Evolutionary conservation across 23 tunicate species (phyloP), one percentile per base, ranked within the genome.

Genomic region (Phallusia fumigata): DNA sequence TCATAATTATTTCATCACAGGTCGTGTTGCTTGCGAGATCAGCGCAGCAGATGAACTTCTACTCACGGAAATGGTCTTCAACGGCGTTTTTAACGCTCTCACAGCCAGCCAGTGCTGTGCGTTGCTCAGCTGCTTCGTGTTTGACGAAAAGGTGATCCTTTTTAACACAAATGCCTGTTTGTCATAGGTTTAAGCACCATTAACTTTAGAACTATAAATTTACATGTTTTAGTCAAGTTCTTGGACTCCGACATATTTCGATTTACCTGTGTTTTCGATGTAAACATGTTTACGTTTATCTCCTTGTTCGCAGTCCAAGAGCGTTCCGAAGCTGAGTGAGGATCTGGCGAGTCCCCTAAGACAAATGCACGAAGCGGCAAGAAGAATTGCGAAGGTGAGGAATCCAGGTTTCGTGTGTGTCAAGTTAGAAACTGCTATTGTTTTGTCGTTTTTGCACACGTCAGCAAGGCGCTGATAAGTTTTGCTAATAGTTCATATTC

Each of bases 11-110:
- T 16, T 19, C 44, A 30, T 8, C 11, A 5, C 80, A 91, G 96
- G 99, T 5, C 81, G 99, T 19, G 99, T 95, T 30, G 99, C 99
- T 44, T 95, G 99, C 51, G 99, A 95, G 73, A 90, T 90, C 49
- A 84, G 95, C 69, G 86, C 99, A 40, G 99, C 88, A 44, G 99
- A 95, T 50, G 99, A 95, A 84, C 64, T 94, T 24, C 80, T 94
- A 30, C 79, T 94, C 32, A 95, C 99, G 15, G 99, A 95, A 76
- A 35, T 95, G 52, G 81, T 95, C 3, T 95, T 95, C 78, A 87
- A 90, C 72, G 99, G 99, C 0, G 91, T 86, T n/a, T 90, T 95
- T 84, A 90, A 95, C 84, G 18, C 79, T 22, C 80, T 95, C 31
- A 78, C 88, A 1, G 80, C 92, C 19, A 89, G 74, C 32, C 95